These are phyloP conservation scores for Tholera decimalis DNA, from an alignment of 2,888 invertebrate species.

Conservation along the genomic window DNA sequence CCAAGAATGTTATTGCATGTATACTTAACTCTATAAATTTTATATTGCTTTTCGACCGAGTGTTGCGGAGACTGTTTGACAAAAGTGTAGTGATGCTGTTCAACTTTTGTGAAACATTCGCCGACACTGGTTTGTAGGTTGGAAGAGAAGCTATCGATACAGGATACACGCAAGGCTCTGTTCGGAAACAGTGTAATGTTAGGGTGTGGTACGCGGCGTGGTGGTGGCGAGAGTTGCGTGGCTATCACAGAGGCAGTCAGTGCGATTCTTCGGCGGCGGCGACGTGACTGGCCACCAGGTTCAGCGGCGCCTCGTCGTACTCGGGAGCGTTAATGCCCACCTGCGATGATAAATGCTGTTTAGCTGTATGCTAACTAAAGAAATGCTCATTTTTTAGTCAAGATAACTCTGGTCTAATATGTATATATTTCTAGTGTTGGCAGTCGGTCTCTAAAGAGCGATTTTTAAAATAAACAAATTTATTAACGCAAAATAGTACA, in stretches of 20 bases:
- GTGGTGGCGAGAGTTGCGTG: constrained; percentile 29
- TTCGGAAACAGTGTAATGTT: constrained; percentile 31
- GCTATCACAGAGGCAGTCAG: constrained; percentile 79
- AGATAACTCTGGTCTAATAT: too few species aligned
- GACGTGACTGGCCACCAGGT: constrained; percentile 93
- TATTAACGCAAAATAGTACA: too few species aligned
- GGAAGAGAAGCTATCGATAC: constrained; percentile 52
- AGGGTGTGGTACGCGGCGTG: constrained; percentile 40
- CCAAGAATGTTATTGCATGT: constrained; percentile 70
- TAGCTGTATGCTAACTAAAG: not conserved
- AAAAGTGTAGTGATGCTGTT: constrained; percentile 53
- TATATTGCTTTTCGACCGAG: constrained; percentile 65
- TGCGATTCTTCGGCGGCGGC: constrained; percentile 92
- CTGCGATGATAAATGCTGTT: constrained; percentile 66
- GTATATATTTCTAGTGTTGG: too few species aligned
- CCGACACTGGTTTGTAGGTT: constrained; percentile 56
- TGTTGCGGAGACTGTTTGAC: constrained; percentile 63
- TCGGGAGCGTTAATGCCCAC: constrained; percentile 85
- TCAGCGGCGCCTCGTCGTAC: constrained; percentile 93
- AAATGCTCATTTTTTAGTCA: not conserved
- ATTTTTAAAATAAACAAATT: too few species aligned
- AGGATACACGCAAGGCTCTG: constrained; percentile 51
- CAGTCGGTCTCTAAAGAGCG: too few species aligned
- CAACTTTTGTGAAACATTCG: constrained; percentile 65
- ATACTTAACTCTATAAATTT: constrained; percentile 62